Base-by-base conservation (phyloP, 2,888 invertebrate species). In the Troides aeacus region DNA sequence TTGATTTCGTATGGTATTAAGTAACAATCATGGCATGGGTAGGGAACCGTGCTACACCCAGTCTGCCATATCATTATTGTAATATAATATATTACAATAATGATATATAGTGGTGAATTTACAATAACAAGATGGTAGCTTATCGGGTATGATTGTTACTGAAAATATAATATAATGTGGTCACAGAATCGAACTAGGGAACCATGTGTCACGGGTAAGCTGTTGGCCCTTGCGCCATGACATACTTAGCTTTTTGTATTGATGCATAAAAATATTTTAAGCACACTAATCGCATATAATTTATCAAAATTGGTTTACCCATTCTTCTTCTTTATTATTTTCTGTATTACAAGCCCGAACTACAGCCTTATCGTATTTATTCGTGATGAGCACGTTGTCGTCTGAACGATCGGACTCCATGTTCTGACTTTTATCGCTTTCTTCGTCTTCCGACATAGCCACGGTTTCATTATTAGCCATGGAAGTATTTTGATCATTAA, bases 351-450 rank as follows among this genome's bases (percentile, higher is more conserved):
- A 46, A 6, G 21, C 23, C 6, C 50, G 62, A 7, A 69, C 73
- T 6, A 46, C 64, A 39, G 74, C 73, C 56, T 73, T 79, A 10
- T 71, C 72, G 71, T 78, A 79, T 74, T 78, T 80, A 68, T 80
- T 79, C 36, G 76, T 75, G 23, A 80, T 80, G 17, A 80, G 72
- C n/a, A 79, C 78, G 63, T 78, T 78, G 64, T 80, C 80, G 60
- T 78, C 74, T 1, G 79, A 80, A 24, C 79, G 75, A 71, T 79
- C 75, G 0, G 76, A 78, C n/a, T 77, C 76, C 10, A 76, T 79
- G 50, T 75, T 74, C 53, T 76, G 75, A 53, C 76, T 79, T 68
- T 70, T 73, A 1, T 72, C 74, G 30, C 69, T 74, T 24, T 75
- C 74, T 21, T 74, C 74, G 17, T 69, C 71, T 18, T 72, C 71